Evolutionary conservation across 37 sponge, comb jelly and placozoan genomes (phyloP).

Genomic region (Spongilla lacustris): DNA sequence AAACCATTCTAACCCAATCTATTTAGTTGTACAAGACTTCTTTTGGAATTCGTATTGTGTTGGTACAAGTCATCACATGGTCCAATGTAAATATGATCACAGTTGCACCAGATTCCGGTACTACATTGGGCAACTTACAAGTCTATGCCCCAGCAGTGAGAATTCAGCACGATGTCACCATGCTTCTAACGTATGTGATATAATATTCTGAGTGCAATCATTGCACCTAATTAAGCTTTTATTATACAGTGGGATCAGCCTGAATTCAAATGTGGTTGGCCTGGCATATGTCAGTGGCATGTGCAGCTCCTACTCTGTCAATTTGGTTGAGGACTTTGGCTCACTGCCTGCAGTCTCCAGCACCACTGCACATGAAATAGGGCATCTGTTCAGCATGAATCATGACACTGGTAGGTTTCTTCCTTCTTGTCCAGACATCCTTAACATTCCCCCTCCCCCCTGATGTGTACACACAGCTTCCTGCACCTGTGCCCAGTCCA

Average conservation of each 20-base stretch:
- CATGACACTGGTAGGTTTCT: conserved; percentile 59
- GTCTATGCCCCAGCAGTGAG: conserved; percentile 16
- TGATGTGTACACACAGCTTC: not conserved
- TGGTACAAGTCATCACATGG: conserved; percentile 69
- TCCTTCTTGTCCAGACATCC: no score
- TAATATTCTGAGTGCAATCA: not conserved
- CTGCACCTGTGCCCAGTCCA: conserved; percentile 17
- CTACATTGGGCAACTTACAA: conserved; percentile 30
- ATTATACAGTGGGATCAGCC: conserved; percentile 40
- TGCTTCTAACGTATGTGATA: conserved; percentile 66
- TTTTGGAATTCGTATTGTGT: conserved; percentile 52
- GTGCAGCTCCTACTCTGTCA: conserved; percentile 41
- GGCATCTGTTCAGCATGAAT: conserved; percentile 76
- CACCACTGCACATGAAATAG: conserved; percentile 84
- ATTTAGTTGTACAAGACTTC: conserved; percentile 34
- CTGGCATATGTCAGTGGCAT: conserved; percentile 53
- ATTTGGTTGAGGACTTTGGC: conserved; percentile 44
- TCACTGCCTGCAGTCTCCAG: conserved; percentile 12
- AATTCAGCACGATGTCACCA: conserved; percentile 34
- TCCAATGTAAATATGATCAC: conserved; percentile 39
- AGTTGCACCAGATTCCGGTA: not conserved
- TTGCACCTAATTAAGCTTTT: not conserved
- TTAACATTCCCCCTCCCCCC: no score
- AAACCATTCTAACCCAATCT: not conserved
- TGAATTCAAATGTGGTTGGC: conserved; percentile 42